Evolutionary conservation across 1,140 invertebrate species (phyloP), one percentile per base, ranked within the genome.

Genomic region (Protaetia brevitarsis): DNA sequence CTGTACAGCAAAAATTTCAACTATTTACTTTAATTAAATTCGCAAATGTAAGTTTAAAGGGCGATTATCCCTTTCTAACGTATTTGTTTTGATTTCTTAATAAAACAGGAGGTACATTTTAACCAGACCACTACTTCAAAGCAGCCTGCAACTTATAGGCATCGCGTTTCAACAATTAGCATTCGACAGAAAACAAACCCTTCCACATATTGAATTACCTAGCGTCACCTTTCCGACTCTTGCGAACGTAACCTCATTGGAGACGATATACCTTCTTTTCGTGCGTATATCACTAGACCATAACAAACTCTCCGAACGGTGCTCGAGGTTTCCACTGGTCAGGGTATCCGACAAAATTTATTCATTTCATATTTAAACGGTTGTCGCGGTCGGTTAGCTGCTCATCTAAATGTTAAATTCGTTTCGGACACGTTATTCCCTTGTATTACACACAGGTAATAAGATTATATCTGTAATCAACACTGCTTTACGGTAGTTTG

Each of bases 381-480:
- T 29, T 31, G 27, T 28, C 57, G 29, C 57, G 57, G 57, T 29
- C 57, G 57, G 57, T 59, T 59, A 59, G 57, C 57, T 51, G 57
- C 57, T 59, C 57, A 59, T 31, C 57, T 28, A 31, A 59, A 59
- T 59, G 57, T 59, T 29, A 59, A 59, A 59, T 59, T 59, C 29
- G 27, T 59, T 59, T 59, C 29, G 29, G 29, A 59, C 57, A 59
- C 57, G 57, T 28, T 59, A 31, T 21, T 28, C 57, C 57, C 57
- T 59, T 59, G 27, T 31, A 59, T 59, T 59, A 59, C 57, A 51
- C 41, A 29, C 57, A 28, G 57, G 27, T 59, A 59, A 59, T 31
- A 59, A 59, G 57, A 59, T 59, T 59, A 59, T 29, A 59, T 59
- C 57, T 59, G 57, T 59, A 59, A 59, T 59, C 57, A 28, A 59